These are phyloP conservation scores for Choristoneura fumiferana DNA, from an alignment of 1,140 invertebrate genomes.

Conservation along the genomic window DNA sequence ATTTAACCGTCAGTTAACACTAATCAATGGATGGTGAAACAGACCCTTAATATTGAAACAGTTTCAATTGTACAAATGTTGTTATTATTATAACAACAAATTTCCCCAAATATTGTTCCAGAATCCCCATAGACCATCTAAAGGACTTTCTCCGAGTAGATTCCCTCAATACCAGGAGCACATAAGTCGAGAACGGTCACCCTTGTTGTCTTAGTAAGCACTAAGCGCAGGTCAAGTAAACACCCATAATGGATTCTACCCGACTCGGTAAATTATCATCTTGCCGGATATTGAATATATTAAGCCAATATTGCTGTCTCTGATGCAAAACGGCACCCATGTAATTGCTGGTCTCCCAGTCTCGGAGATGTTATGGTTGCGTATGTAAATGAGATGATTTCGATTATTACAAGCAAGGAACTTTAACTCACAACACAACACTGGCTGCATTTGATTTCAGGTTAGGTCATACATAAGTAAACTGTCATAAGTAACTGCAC, in stretches of 20 bases:
- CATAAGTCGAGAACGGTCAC: slow-evolving; percentile 54
- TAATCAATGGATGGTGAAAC: too few relatives aligned
- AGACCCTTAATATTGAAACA: too few relatives aligned
- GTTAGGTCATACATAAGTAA: too few relatives aligned
- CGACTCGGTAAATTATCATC: slow-evolving; percentile 71
- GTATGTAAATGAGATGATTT: slow-evolving; percentile 17
- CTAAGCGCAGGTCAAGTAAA: slow-evolving; percentile 75
- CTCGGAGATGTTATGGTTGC: slow-evolving; percentile 20
- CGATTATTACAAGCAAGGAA: neutral
- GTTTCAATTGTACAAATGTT: too few relatives aligned
- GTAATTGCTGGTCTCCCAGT: slow-evolving; percentile 45
- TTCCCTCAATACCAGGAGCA: slow-evolving; percentile 32
- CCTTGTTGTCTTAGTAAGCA: slow-evolving; percentile 77
- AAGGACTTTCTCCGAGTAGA: slow-evolving; percentile 35
- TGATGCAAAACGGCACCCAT: slow-evolving; percentile 60
- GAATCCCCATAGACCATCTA: slow-evolving; percentile 34
- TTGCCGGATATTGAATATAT: slow-evolving; percentile 76
- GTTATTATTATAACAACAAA: slow-evolving; percentile 23
- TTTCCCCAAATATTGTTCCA: slow-evolving; percentile 24
- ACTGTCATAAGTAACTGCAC: too few relatives aligned
- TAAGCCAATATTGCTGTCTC: slow-evolving; percentile 63
- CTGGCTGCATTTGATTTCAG: too few relatives aligned
- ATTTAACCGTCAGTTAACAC: too few relatives aligned
- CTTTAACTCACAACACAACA: too few relatives aligned
- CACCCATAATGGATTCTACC: slow-evolving; percentile 75